A percentile compares a stretch with the other conserved stretches of the same genome.
These are phyloP conservation scores for Acrocephalus scirpaceus DNA, from an alignment of 2,797 vertebrate genomes.

Conservation along the genomic window DNA sequence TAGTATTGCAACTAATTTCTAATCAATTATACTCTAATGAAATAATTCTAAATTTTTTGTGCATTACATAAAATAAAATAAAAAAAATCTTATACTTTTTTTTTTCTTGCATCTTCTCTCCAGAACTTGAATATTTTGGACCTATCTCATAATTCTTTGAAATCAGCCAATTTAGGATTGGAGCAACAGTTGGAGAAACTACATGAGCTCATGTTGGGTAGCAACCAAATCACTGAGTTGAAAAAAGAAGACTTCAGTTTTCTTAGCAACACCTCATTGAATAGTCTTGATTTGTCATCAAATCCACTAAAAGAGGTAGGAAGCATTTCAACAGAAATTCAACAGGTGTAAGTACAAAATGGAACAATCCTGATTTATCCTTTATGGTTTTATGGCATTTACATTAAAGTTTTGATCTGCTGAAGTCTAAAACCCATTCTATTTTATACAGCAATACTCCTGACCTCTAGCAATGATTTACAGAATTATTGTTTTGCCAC, in stretches of 20 bases:
- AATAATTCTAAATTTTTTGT: background rate
- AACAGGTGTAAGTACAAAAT: background rate
- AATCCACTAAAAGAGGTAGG: conserved; percentile 85
- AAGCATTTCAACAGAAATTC: background rate
- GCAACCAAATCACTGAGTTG: conserved; percentile 81
- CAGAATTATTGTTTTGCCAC: background rate
- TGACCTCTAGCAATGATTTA: background rate
- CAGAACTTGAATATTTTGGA: conserved; percentile 87
- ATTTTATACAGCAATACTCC: background rate
- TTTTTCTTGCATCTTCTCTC: background rate
- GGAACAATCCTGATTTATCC: background rate
- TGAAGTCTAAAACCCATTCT: background rate
- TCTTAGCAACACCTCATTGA: conserved; percentile 81
- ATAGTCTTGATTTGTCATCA: conserved; percentile 83
- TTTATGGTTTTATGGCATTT: background rate
- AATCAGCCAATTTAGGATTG: conserved; percentile 81
- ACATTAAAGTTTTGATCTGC: background rate
- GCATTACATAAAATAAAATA: background rate
- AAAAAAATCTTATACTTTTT: background rate
- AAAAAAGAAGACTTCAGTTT: conserved; percentile 83
- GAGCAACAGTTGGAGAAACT: conserved; percentile 83
- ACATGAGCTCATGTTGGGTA: conserved; percentile 77
- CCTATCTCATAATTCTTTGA: conserved; percentile 85
- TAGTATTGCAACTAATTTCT: background rate
- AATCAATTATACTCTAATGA: background rate